Conservation (phyloP, 2,113 vertebrate genomes). For the Pangasianodon hypophthalmus region DNA sequence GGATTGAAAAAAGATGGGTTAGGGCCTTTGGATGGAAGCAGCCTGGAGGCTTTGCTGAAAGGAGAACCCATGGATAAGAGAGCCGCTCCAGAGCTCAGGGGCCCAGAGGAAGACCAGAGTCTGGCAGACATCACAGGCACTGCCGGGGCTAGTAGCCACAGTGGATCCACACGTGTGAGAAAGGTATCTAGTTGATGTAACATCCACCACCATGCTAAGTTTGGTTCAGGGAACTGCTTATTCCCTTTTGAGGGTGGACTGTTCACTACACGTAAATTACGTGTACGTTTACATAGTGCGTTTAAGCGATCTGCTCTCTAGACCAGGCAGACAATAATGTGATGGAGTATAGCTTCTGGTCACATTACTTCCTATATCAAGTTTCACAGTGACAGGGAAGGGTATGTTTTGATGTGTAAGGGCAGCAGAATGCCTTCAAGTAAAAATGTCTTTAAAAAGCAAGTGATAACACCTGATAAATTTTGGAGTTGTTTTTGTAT, state of each 20-base stretch:
- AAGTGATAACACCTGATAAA: too few species aligned
- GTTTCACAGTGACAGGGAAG: not conserved
- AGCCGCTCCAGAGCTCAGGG: conserved; percentile 75
- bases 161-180: conserved; percentile 76
- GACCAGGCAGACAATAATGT: not conserved
- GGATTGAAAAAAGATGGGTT: conserved; percentile 88
- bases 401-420: not conserved
- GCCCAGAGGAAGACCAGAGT: conserved; percentile 81
- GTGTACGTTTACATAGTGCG: too few species aligned
- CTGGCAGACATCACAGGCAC: conserved; percentile 82
- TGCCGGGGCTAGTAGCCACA: conserved; percentile 74
- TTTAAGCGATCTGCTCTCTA: not conserved
- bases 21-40: conserved; percentile 86
- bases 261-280: not conserved
- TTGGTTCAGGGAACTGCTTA: not conserved
- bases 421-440: not conserved
- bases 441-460: not conserved
- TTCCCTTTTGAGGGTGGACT: not conserved
- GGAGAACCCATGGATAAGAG: conserved; percentile 88
- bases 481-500: not conserved
- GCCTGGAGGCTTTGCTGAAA: conserved; percentile 89
- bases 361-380: not conserved
- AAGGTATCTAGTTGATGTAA: conserved; percentile 74
- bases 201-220: not conserved
- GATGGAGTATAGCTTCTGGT: not conserved